Base-by-base conservation (phyloP, 2,113 vertebrate genomes). In the Megalops atlanticus region DNA sequence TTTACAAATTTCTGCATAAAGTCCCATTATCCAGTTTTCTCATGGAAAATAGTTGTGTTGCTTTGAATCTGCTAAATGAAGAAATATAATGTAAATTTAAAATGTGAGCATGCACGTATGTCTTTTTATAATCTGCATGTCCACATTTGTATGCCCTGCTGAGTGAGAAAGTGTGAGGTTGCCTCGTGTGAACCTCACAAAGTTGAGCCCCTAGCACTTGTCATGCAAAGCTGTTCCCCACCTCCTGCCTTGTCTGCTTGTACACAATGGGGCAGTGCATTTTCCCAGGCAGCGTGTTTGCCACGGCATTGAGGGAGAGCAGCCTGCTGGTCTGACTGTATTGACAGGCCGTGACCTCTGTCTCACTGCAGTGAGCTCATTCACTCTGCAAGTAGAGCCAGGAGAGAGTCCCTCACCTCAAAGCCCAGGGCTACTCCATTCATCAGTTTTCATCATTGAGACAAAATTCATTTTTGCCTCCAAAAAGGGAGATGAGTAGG, bases 201-300 rank as follows among this genome's bases (percentile, higher is more conserved):
- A 45, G 58, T 64, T 39, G 35, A 38, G 33, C 71, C 64, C 76
- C 58, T 16, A 40, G 83, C 82, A 81, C 85, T 88, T 88, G 84
- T 85, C 81, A 88, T 86, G 86, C 86, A 88, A 86, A 88, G 85
- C 83, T 76, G 84, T 47, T 52, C 39, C 33, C 81, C 81, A 81
- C 79, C 85, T 80, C 83, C 81, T 81, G 81, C 76, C 73, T 82
- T 78, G 83, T 86, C 85, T 83, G 83, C 49, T 45, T 14, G 39
- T 73, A 72, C 85, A 88, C 85, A 88, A 86, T 88, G 81, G 84
- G 49, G 58, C 74, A 41, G 79, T 49, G 39, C 47, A 79, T 75
- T 84, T 86, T 88, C 85, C 85, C 86, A 86, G 85, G 85, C 79
- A 76, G 81, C 54, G 45, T 58, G 69, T 81, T 78, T 69, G 64